These are phyloP conservation scores for Eupithecia centaureata DNA, from an alignment of 2,888 invertebrate genomes.

Conservation along the genomic window DNA sequence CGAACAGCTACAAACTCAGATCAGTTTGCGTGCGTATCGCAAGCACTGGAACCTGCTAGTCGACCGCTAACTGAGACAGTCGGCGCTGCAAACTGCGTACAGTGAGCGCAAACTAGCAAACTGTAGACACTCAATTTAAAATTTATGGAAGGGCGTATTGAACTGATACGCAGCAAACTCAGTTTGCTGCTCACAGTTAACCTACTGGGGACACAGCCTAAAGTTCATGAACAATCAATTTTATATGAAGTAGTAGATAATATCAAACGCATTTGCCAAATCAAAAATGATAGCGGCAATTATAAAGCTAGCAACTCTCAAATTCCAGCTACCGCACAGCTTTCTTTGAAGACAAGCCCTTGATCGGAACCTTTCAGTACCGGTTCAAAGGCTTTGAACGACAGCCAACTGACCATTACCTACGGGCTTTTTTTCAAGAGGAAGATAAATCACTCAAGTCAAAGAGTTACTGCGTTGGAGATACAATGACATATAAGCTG, in stretches of 20 bases:
- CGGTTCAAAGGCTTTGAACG: slow-evolving; percentile 92
- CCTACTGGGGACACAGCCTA: too few relatives aligned
- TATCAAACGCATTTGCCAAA: not conserved
- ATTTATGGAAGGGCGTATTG: too few relatives aligned
- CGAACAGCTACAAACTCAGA: too few relatives aligned
- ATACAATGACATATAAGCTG: slow-evolving; percentile 87
- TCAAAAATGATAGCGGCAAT: not conserved
- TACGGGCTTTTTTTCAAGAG: slow-evolving; percentile 91
- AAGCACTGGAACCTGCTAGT: too few relatives aligned
- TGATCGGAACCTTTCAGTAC: slow-evolving; percentile 94
- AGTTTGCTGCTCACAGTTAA: too few relatives aligned
- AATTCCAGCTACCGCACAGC: slow-evolving; percentile 86
- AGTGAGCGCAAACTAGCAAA: too few relatives aligned
- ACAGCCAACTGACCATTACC: slow-evolving; percentile 95
- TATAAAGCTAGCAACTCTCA: not conserved
- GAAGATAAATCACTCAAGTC: slow-evolving; percentile 67
- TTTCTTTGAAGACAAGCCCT: slow-evolving; percentile 94
- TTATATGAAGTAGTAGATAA: not conserved
- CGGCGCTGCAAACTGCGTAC: too few relatives aligned
- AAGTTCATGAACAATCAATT: not conserved
- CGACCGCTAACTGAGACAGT: too few relatives aligned
- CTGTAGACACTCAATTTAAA: too few relatives aligned
- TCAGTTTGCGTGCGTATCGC: too few relatives aligned
- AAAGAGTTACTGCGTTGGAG: slow-evolving; percentile 84
- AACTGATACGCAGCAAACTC: too few relatives aligned